Evolutionary conservation across 2,888 invertebrate genomes (phyloP), one percentile per base, ranked within the genome.

Genomic region (Vesta saturnalis): DNA sequence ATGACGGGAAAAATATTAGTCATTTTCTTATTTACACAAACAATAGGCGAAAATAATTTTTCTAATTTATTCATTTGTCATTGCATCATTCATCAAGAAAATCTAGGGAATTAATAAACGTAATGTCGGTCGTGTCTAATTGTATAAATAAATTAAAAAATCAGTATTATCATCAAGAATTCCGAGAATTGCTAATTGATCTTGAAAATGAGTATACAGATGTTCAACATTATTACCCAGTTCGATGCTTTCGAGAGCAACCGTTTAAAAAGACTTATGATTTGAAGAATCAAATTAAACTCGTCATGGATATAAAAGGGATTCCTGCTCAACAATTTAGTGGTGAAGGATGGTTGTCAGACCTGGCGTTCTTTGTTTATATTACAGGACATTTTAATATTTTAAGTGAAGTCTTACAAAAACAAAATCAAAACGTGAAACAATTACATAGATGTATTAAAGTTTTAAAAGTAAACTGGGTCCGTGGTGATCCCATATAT

Each of bases 1-100:
- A 47, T 47, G 47, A 47, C 47, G 16, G 47, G 47, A 47, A 47
- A 47, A 47, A 47, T 8, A n/a, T 4, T 4, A 47, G 47, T 47
- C 47, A 47, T 47, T 47, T n/a, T n/a, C 30, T 30, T 30, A 30
- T 10, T 30, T 30, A 30, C n/a, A 30, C 30, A 30, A 30, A 30
- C 4, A 30, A 30, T 30, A n/a, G n/a, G n/a, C 4, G 30, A 30
- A 30, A 10, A 30, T 6, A 10, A 4, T 6, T 30, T 30, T 30
- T 30, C 5, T 30, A 30, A 30, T 6, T 4, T 30, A 30, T n/a
- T n/a, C n/a, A n/a, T n/a, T n/a, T n/a, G n/a, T n/a, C n/a, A n/a
- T n/a, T n/a, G n/a, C n/a, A n/a, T 30, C 10, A 30, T 6, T 6
- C 4, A 30, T 30, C 6, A 5, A n/a, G 6, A 47, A 47, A 47